Evolutionary conservation across 2,113 vertebrate genomes (phyloP).

Genomic region (Nyctereutes procyonoides): DNA sequence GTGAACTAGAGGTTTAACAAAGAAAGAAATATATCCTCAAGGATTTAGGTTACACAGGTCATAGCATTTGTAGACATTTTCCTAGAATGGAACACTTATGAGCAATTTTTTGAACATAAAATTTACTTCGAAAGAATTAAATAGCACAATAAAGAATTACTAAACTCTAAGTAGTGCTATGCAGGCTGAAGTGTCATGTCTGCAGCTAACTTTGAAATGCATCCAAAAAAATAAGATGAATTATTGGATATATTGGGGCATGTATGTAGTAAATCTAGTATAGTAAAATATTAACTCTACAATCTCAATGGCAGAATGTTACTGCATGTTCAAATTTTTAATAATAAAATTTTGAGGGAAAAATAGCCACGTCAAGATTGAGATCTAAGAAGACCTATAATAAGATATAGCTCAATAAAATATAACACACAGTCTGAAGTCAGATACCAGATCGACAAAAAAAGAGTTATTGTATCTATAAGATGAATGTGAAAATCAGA

Average conservation of each 20-base stretch:
- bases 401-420: neutral
- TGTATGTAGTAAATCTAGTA: neutral
- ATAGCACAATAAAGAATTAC: neutral
- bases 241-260: neutral
- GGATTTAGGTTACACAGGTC: neutral
- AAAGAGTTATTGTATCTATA: neutral
- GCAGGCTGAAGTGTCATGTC: neutral
- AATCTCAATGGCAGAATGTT: neutral
- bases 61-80: neutral
- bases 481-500: neutral
- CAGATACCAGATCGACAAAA: neutral
- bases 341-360: neutral
- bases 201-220: neutral
- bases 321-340: neutral
- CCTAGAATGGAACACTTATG: neutral
- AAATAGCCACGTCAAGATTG: neutral
- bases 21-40: neutral
- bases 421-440: neutral
- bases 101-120: neutral
- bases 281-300: neutral
- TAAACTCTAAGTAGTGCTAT: neutral
- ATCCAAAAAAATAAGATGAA: neutral
- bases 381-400: neutral
- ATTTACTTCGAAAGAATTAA: slow-evolving; percentile 1
- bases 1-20: neutral